Conservation (phyloP, 1,140 invertebrate species). For the Lucilia cuprina region DNA sequence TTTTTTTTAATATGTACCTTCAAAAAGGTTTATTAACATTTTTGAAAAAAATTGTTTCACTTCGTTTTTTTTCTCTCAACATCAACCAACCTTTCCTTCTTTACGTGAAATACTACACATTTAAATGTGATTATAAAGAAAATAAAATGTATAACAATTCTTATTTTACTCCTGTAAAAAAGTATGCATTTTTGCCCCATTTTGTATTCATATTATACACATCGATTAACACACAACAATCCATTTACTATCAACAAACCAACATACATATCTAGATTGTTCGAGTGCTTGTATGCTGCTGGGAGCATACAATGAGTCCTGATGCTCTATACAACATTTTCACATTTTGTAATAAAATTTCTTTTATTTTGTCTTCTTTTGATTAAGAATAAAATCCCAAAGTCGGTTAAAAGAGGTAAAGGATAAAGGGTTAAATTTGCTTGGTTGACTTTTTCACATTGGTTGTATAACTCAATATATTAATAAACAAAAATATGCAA, state of each 20-base stretch:
- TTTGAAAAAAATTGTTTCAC: background rate
- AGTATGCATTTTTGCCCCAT: background rate
- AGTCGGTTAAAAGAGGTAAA: background rate
- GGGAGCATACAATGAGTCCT: no score
- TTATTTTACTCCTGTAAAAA: background rate
- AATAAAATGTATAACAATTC: background rate
- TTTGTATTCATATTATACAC: conserved; percentile 5
- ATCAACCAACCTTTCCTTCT: background rate
- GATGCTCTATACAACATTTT: background rate
- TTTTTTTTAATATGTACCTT: background rate
- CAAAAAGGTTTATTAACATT: conserved; percentile 1
- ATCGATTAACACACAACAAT: conserved; percentile 21
- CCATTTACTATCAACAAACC: background rate
- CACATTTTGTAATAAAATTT: conserved; percentile 12
- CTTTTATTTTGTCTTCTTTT: no score
- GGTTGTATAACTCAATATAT: no score
- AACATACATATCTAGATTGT: background rate
- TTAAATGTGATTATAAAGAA: background rate
- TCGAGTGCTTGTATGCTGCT: no score
- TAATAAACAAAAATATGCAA: background rate
- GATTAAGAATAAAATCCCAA: background rate
- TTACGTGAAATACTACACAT: background rate
- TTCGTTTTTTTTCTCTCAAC: background rate
- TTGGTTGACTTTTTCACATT: background rate
- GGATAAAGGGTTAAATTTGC: background rate